Evolutionary conservation across 2,113 vertebrate species (phyloP).

Genomic region (Psittacus erithacus): DNA sequence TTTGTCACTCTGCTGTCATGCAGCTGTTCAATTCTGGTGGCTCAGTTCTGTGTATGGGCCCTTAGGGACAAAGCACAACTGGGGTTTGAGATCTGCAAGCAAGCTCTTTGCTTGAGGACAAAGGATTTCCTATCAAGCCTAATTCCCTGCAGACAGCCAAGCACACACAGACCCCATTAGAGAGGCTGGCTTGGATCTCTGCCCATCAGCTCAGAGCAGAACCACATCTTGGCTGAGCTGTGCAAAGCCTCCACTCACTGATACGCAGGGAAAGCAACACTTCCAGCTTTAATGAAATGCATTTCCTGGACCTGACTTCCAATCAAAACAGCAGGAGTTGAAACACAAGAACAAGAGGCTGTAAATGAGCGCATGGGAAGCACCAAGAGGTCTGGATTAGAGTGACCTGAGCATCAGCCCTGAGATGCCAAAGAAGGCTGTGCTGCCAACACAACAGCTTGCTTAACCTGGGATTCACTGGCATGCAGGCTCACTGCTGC

Average conservation of each 20-base stretch:
- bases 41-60: background rate
- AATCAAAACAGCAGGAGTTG: background rate
- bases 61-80: background rate
- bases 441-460: background rate
- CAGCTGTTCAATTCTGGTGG: background rate
- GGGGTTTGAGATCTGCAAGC: background rate
- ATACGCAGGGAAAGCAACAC: background rate
- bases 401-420: background rate
- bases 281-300: background rate
- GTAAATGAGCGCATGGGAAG: background rate
- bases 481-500: background rate
- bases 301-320: background rate
- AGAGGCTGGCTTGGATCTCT: background rate
- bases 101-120: background rate
- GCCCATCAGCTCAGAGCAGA: background rate
- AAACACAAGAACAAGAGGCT: background rate
- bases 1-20: background rate
- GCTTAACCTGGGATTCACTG: background rate
- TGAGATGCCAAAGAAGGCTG: background rate
- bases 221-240: fast-evolving
- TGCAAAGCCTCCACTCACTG: background rate
- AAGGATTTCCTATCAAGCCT: background rate
- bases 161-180: background rate
- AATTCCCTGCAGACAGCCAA: background rate
- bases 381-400: background rate